phyloP scores from a whole-genome alignment of 2,888 invertebrate species.

The Tuta absoluta region DNA sequence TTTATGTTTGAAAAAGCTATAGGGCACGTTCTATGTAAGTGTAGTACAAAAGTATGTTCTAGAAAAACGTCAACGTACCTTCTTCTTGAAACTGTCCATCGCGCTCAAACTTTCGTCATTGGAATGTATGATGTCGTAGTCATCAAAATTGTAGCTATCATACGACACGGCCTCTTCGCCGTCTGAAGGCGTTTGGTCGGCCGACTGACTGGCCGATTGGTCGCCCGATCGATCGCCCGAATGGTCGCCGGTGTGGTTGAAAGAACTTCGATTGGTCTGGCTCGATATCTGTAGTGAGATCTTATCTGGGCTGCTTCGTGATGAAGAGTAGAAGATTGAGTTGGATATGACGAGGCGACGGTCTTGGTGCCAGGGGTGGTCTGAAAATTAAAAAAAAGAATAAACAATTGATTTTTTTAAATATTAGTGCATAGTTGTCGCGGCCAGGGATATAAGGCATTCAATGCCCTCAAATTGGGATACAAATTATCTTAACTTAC shows the following conservation, averaged over 20 bases:
- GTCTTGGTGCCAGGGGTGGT: slow-evolving; percentile 73
- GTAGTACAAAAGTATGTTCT: no score
- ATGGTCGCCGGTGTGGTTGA: slow-evolving; percentile 8
- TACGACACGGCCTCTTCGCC: slow-evolving; percentile 65
- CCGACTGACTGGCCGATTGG: slow-evolving; percentile 25
- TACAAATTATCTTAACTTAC: no score
- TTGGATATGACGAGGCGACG: slow-evolving; percentile 56
- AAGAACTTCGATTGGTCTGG: background rate
- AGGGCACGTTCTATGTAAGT: no score
- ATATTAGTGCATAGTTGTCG: no score
- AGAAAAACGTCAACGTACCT: slow-evolving; percentile 41
- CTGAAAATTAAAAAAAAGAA: slow-evolving; percentile 43
- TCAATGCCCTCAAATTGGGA: no score
- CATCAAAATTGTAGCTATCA: slow-evolving; percentile 66
- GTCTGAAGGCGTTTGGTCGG: slow-evolving; percentile 46
- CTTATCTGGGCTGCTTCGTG: slow-evolving; percentile 40
- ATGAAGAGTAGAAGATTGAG: slow-evolving; percentile 61
- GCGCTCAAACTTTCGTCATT: slow-evolving; percentile 52
- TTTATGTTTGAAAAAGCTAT: no score
- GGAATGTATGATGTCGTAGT: slow-evolving; percentile 68
- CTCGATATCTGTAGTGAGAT: slow-evolving; percentile 26
- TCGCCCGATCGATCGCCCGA: slow-evolving; percentile 13
- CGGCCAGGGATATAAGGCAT: no score
- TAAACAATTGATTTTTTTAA: no score
- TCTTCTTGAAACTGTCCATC: slow-evolving; percentile 44